phyloP scores from a whole-genome alignment of 1,140 invertebrate species.

The Caenorhabditis brenneri region DNA sequence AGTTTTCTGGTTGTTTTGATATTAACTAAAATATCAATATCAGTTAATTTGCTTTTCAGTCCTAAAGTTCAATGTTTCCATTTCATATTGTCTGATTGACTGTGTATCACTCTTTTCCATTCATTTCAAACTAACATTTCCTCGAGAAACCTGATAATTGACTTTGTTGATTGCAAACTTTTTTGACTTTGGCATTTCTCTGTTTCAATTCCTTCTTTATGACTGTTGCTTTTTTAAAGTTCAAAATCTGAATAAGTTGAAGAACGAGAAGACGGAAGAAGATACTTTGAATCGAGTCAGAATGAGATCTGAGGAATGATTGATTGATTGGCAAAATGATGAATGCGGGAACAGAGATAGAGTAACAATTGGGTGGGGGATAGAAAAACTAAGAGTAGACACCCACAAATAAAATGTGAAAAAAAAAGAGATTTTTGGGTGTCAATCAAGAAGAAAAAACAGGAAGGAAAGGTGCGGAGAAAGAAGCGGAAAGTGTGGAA shows the following conservation, averaged over 20 bases:
- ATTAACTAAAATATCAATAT: too few relatives aligned
- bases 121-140: conserved; percentile 7
- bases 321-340: conserved; percentile 48
- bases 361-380: neutral
- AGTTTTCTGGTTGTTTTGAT: too few relatives aligned
- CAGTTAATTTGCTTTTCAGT: too few relatives aligned
- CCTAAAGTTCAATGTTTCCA: neutral
- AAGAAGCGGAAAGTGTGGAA: neutral
- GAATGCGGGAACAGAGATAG: neutral
- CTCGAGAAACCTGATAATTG: conserved; percentile 41
- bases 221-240: neutral
- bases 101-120: neutral
- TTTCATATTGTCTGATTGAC: neutral
- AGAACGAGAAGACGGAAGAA: neutral
- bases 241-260: neutral
- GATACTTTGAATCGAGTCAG: neutral
- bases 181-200: conserved; percentile 55
- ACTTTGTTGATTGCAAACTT: conserved; percentile 22
- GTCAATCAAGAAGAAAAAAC: neutral
- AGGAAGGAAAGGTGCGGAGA: neutral
- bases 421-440: neutral
- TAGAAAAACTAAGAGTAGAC: too few relatives aligned
- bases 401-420: neutral
- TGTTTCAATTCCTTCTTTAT: too few relatives aligned
- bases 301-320: conserved; percentile 51